Conservation (phyloP, 2,888 invertebrate genomes). For the Diloba caeruleocephala region DNA sequence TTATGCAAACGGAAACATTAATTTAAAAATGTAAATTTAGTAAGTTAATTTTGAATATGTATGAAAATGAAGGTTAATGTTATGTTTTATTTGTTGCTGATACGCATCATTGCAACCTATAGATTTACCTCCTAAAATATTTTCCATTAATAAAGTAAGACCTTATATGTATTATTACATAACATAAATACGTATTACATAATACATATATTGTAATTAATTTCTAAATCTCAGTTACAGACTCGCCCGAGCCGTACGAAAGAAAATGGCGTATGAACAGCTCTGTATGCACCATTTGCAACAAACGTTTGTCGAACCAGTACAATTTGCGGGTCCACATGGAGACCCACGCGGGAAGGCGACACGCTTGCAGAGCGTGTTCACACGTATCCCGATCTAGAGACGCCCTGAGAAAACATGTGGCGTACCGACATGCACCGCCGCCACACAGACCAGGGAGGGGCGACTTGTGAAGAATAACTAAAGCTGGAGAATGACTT, state of each 20-base stretch:
- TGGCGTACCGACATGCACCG: conserved; percentile 94
- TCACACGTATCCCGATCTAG: conserved; percentile 96
- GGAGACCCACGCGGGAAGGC: conserved; percentile 96
- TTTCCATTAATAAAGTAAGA: too few species aligned
- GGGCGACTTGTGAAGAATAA: conserved; percentile 47
- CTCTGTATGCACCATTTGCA: conserved; percentile 94
- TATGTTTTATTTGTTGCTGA: too few species aligned
- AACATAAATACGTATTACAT: too few species aligned
- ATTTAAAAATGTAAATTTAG: too few species aligned
- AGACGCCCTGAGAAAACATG: conserved; percentile 96
- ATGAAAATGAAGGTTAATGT: too few species aligned
- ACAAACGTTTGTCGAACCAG: conserved; percentile 96
- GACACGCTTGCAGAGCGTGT: conserved; percentile 96
- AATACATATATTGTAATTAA: background rate
- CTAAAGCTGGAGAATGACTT: background rate
- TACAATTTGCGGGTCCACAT: conserved; percentile 97
- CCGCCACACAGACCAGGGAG: conserved; percentile 43
- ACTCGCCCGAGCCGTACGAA: conserved; percentile 69
- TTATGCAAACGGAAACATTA: too few species aligned
- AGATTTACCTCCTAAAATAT: too few species aligned
- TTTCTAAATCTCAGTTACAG: conserved; percentile 54
- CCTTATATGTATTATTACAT: too few species aligned
- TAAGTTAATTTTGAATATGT: too few species aligned
- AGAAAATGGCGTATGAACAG: conserved; percentile 76
- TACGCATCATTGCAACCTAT: too few species aligned